These are phyloP conservation scores for Epizoanthus rinbou DNA, from an alignment of 92 coral and sea anemone species.

Conservation along the genomic window DNA sequence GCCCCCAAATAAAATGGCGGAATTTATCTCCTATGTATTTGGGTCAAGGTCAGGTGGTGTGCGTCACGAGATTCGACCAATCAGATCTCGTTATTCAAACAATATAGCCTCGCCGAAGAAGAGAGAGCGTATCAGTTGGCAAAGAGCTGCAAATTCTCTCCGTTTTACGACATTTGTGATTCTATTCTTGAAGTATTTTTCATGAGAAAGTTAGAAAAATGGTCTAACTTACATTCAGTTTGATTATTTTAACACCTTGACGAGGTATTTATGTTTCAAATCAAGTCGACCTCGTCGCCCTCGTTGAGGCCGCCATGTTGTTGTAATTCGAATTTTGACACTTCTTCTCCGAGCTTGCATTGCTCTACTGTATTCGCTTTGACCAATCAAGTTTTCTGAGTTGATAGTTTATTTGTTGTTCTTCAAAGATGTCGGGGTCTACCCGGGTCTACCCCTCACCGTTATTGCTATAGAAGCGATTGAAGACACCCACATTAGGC, in stretches of 20 bases:
- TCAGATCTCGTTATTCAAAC: conserved; percentile 12
- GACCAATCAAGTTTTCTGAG: background rate
- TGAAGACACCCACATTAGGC: background rate
- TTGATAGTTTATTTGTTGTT: background rate
- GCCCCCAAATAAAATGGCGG: too few relatives aligned
- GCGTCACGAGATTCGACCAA: conserved; percentile 33
- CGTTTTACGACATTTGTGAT: background rate
- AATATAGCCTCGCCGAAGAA: conserved; percentile 16
- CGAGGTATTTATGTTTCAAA: background rate
- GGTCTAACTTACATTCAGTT: background rate
- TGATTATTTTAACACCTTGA: background rate
- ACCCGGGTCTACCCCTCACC: conserved; percentile 29
- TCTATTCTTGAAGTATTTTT: background rate
- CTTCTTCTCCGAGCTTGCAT: conserved; percentile 19
- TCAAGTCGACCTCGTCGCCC: background rate
- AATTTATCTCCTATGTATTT: too few relatives aligned
- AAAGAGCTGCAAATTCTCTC: background rate
- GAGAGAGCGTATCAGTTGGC: background rate
- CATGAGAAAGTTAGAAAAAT: background rate
- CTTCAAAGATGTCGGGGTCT: conserved; percentile 13
- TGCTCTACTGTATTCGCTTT: conserved; percentile 11
- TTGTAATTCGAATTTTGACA: conserved; percentile 8
- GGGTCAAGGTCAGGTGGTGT: conserved; percentile 13
- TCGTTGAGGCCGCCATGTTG: conserved; percentile 13
- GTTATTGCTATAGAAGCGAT: conserved; percentile 4